phyloP scores from a whole-genome alignment of 2,888 invertebrate genomes.

The Andrena fulva region DNA sequence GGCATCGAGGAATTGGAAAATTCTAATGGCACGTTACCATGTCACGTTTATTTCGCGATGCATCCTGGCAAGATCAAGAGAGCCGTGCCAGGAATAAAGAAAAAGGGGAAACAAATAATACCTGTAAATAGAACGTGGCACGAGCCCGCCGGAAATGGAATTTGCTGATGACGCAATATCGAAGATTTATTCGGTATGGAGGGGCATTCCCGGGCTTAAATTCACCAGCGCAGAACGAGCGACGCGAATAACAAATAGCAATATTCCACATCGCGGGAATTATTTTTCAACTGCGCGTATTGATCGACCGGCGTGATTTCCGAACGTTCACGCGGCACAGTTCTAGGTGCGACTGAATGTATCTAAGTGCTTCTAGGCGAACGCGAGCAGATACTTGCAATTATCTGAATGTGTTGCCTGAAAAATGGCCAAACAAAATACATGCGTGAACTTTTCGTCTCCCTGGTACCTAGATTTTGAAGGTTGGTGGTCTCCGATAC shows the following conservation, averaged over 20 bases:
- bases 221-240: slow-evolving; percentile 25
- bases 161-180: slow-evolving; percentile 39
- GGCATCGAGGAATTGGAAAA: too few relatives aligned
- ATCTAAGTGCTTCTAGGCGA: not conserved
- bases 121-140: not conserved
- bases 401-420: not conserved
- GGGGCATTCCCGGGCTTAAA: slow-evolving; percentile 8
- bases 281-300: slow-evolving; percentile 26
- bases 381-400: not conserved
- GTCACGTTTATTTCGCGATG: slow-evolving; percentile 4
- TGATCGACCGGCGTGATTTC: slow-evolving; percentile 1
- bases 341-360: not conserved
- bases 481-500: too few relatives aligned
- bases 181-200: slow-evolving; percentile 29
- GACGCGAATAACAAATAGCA: slow-evolving; percentile 23
- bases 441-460: too few relatives aligned
- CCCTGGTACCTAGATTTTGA: too few relatives aligned
- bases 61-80: slow-evolving; percentile 4
- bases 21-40: too few relatives aligned
- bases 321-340: not conserved
- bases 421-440: too few relatives aligned
- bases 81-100: slow-evolving; percentile 31
- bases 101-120: slow-evolving; percentile 30
- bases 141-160: slow-evolving; percentile 20
- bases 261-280: slow-evolving; percentile 5